These are phyloP conservation scores for Hydra vulgaris DNA, from an alignment of 30 jellyfish, hydroid and myxozoan species.

Conservation along the genomic window DNA sequence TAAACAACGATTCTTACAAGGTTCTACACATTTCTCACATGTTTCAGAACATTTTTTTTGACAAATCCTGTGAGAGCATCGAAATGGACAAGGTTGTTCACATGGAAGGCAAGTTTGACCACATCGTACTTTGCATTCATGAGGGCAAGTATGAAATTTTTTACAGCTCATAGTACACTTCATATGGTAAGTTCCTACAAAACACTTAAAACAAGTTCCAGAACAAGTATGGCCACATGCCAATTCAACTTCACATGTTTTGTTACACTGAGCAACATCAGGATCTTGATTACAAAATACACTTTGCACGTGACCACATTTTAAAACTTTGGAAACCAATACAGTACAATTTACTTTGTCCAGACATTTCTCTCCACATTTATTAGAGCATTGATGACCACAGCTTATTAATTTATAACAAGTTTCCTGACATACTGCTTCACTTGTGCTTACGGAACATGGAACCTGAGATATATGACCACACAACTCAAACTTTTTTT, in stretches of 20 bases:
- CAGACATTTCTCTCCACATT: constrained; percentile 25
- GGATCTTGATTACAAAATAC: constrained; percentile 24
- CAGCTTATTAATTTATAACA: constrained; percentile 5
- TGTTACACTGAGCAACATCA: constrained; percentile 22
- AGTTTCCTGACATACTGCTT: constrained; percentile 14
- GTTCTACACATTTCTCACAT: constrained; percentile 28
- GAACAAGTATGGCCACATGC: constrained; percentile 58
- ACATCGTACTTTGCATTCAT: constrained; percentile 32
- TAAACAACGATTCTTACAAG: constrained; percentile 27
- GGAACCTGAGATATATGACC: constrained; percentile 35
- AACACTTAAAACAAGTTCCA: constrained; percentile 45
- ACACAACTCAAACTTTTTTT: constrained; percentile 31
- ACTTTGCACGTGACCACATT: constrained; percentile 58
- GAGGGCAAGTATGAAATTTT: constrained; percentile 28
- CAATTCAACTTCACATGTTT: constrained; percentile 23
- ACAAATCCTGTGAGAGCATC: constrained; percentile 21
- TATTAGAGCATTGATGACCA: constrained; percentile 20
- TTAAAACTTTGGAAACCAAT: constrained; percentile 24
- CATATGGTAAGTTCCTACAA: constrained; percentile 38
- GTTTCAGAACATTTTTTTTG: constrained; percentile 23
- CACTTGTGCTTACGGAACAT: constrained; percentile 25
- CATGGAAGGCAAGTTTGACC: constrained; percentile 46
- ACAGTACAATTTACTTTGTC: background rate
- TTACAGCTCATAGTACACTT: constrained; percentile 29
- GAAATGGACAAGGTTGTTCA: constrained; percentile 7